Base-by-base conservation (phyloP, 2,113 vertebrate species). In the Laticauda laticaudata region DNA sequence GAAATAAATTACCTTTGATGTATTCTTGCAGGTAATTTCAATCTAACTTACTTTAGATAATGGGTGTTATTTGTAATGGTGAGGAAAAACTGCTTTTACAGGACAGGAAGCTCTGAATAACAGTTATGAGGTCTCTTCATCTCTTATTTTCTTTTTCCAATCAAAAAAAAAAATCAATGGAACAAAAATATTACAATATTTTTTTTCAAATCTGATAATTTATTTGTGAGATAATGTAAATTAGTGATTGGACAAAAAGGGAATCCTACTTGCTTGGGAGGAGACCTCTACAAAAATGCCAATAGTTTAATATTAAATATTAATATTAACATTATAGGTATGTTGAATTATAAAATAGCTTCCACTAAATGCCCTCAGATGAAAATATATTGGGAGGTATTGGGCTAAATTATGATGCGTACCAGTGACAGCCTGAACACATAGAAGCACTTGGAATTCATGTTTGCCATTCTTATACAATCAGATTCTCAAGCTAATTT, bases 381-480 rank as follows among this genome's bases (percentile, higher is more conserved):
- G 29, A 23, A 51, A 48, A 3, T 87, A 24, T 61, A 29, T 34
- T 85, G 34, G 56, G 11, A 20, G 45, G 48, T 7, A 9, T 23
- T 59, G 3, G 54, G 29, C 45, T 26, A 87, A 87, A 87, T 87
- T 87, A 12, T 56, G 43, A 23, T 91, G 14, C 0, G 10, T 64
- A 54, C 2, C 61, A 12, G 56, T 87, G 23, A 57, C 93, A 93
- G 23, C 11, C 85, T 90, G 87, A 2, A 0, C 90, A 61, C 61
- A 2, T 53, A 24, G 48, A 45, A 93, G 48, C 93, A 34, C n/a
- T 93, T 51, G 88, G 92, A 81, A 92, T 4, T 1, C 0, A 45
- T 43, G 93, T 61, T 11, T 91, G 14, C n/a, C 75, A 29, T 57
- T 39, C 94, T 57, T 90, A 48, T 92, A 93, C 93, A 81, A 26